phyloP scores from a whole-genome alignment of 2,113 vertebrate genomes.

The Sclerurus mexicanus region DNA sequence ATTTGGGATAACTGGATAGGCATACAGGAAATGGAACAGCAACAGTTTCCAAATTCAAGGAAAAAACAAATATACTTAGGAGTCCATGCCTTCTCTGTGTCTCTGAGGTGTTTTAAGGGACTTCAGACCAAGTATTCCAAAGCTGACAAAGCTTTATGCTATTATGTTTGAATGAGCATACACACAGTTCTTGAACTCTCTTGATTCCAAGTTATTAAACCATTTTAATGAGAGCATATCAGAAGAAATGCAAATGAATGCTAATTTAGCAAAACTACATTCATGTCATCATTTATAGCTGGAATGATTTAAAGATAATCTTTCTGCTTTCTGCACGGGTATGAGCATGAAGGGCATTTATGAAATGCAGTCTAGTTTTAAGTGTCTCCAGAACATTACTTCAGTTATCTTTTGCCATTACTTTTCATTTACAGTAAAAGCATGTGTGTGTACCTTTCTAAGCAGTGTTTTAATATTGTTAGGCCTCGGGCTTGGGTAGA shows the following conservation, averaged over 20 bases:
- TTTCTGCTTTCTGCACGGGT: conserved; percentile 70
- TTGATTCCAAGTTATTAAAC: conserved; percentile 77
- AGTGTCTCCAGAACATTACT: conserved; percentile 69
- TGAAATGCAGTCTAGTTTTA: conserved; percentile 67
- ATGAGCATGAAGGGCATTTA: conserved; percentile 71
- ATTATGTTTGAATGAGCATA: conserved; percentile 55
- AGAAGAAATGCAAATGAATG: conserved; percentile 80
- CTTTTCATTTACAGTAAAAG: conserved; percentile 65
- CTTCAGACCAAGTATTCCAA: conserved; percentile 46
- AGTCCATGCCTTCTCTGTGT: neutral
- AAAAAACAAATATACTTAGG: neutral
- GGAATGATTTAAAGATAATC: conserved; percentile 77
- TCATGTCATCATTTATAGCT: conserved; percentile 74
- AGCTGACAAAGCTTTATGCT: conserved; percentile 56
- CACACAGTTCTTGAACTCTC: conserved; percentile 55
- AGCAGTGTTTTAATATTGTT: conserved; percentile 50
- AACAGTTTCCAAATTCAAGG: neutral
- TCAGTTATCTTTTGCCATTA: conserved; percentile 58
- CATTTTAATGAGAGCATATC: conserved; percentile 78
- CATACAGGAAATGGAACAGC: neutral
- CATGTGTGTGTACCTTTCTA: conserved; percentile 31
- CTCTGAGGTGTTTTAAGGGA: conserved; percentile 43
- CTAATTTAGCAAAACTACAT: conserved; percentile 76
- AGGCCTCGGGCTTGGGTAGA: conserved; percentile 93
- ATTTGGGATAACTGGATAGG: neutral